Evolutionary conservation across 2,888 invertebrate genomes (phyloP), one percentile per base, ranked within the genome.

Genomic region (Caenorhabditis macrosperma): DNA sequence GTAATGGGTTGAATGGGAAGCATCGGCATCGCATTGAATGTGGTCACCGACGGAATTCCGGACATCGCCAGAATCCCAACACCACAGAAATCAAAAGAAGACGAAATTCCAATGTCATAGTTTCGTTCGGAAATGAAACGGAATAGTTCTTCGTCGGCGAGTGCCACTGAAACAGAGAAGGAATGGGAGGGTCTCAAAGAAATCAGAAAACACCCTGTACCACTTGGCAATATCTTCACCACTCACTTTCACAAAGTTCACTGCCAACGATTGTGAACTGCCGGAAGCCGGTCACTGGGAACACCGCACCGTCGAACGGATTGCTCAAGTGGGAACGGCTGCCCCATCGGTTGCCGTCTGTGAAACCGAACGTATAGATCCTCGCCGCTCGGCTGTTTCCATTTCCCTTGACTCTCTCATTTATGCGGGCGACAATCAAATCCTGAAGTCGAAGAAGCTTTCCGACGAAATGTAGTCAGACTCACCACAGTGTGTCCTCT

Each of bases 401-500:
- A 38, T 74, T 24, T 9, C 74, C 74, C 4, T 30, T 59, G 10
- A 64, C 74, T 41, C 28, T 35, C n/a, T 74, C 74, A 4, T 74
- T 74, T 30, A 74, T 61, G 48, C 68, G 33, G 9, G 76, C 61
- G 2, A 76, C 50, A 2, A 76, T 54, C 9, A 68, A 28, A 17
- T 76, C 67, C 68, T 69, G n/a, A 20, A 57, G 33, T 9, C n/a
- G 20, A 44, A n/a, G n/a, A 4, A 26, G 1, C 24, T 38, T 10
- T 44, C 15, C 3, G 5, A 55, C n/a, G 30, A 61, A 28, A 17
- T 46, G 28, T 20, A n/a, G 3, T 22, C 0, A 22, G 33, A 60
- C 82, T 54, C 30, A 84, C 84, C 69, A 84, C 84, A 46, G 50
- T 55, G 61, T 84, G 82, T 4, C 82, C 83, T 28, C 60, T 24